Conservation (phyloP, 53 echinoderm and acorn worm species). For the Holothuria scabra region DNA sequence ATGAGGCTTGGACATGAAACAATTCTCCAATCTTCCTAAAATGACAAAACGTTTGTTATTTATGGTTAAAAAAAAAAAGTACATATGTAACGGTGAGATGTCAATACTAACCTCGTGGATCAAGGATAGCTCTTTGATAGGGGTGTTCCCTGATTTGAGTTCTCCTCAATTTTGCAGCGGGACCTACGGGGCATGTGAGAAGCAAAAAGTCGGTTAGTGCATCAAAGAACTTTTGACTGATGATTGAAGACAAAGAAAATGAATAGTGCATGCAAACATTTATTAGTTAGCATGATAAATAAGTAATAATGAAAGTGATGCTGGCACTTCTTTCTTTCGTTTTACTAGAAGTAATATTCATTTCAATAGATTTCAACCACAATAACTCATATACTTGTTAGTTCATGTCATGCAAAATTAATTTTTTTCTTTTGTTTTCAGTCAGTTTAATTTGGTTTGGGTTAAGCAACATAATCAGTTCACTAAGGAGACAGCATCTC, state of each 20-base stretch:
- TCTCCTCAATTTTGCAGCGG: constrained; percentile 87
- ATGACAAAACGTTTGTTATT: too few relatives aligned
- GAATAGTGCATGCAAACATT: constrained; percentile 16
- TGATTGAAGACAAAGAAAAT: background rate
- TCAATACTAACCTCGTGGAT: constrained; percentile 90
- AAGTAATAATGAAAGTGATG: too few relatives aligned
- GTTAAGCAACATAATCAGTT: too few relatives aligned
- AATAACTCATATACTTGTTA: background rate
- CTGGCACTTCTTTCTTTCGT: too few relatives aligned
- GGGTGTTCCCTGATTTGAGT: constrained; percentile 93
- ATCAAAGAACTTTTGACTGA: background rate
- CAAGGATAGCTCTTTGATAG: constrained; percentile 95
- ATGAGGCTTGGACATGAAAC: too few relatives aligned
- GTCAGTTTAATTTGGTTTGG: too few relatives aligned
- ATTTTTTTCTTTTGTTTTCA: too few relatives aligned
- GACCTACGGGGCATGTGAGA: constrained; percentile 74
- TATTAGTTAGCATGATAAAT: constrained; percentile 5
- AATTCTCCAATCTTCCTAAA: too few relatives aligned
- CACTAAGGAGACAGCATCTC: too few relatives aligned
- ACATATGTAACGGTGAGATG: background rate
- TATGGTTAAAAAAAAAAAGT: too few relatives aligned
- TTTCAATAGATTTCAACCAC: background rate
- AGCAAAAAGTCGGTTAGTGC: constrained; percentile 47
- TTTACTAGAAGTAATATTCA: background rate
- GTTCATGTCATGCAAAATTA: constrained; percentile 18